These are phyloP conservation scores for Drosophila incognita DNA, from an alignment of 2,888 invertebrate species.

Conservation along the genomic window DNA sequence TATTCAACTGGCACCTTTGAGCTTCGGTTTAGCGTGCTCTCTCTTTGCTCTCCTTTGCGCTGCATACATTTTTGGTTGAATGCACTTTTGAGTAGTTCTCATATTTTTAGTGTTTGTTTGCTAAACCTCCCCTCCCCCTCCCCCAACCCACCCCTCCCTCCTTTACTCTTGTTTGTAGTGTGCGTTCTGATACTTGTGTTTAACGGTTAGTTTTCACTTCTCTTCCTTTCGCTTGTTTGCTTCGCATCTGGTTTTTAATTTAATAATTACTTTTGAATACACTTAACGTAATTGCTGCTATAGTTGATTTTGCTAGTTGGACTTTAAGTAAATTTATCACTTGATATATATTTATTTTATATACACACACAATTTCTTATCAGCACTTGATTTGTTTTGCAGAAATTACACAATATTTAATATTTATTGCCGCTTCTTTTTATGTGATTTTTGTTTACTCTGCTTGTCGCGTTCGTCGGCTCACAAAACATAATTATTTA, in stretches of 20 bases:
- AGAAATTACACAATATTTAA: conserved; percentile 44
- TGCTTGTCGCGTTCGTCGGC: conserved; percentile 3
- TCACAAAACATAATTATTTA: conserved; percentile 7
- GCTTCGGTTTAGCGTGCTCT: conserved; percentile 22
- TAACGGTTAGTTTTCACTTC: not conserved
- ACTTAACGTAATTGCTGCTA: not conserved
- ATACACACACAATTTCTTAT: not conserved
- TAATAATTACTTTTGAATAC: not conserved
- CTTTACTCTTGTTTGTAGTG: not conserved
- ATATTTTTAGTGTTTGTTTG: conserved; percentile 4
- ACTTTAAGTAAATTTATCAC: not conserved
- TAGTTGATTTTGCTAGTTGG: not conserved
- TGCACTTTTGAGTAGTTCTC: conserved; percentile 70
- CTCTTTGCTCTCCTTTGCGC: conserved; percentile 2
- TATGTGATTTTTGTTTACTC: conserved; percentile 30
- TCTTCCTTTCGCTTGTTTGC: conserved; percentile 3
- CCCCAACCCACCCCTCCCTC: not conserved
- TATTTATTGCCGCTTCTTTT: not conserved
- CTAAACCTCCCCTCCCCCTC: not conserved
- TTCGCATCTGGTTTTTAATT: conserved; percentile 1
- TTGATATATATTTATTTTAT: not conserved
- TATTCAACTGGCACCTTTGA: conserved; percentile 20
- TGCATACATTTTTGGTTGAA: conserved; percentile 69
- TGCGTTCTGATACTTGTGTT: not conserved
- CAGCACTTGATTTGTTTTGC: not conserved